phyloP scores from a whole-genome alignment of 2,888 invertebrate species.

The Leptarthrus brevirostris region DNA sequence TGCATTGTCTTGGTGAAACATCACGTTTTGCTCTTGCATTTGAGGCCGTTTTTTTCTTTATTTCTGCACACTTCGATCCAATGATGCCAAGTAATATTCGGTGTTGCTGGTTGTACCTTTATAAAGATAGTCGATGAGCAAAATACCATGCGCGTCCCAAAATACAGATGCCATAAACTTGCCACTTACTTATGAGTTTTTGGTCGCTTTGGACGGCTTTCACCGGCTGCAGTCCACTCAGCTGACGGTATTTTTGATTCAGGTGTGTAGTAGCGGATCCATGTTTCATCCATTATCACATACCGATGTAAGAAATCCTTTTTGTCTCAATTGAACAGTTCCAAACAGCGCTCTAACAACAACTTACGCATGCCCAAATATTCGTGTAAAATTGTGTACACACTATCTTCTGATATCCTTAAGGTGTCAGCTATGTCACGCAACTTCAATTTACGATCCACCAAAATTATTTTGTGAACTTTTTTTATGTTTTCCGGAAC shows the following conservation, averaged over 20 bases:
- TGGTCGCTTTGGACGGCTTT: slow-evolving; percentile 56
- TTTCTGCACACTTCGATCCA: slow-evolving; percentile 52
- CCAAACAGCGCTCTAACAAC: slow-evolving; percentile 59
- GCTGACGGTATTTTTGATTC: slow-evolving; percentile 57
- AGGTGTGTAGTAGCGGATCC: slow-evolving; percentile 60
- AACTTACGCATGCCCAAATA: no score
- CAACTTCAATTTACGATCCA: slow-evolving; percentile 52
- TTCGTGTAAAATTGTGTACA: no score
- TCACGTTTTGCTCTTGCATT: slow-evolving; percentile 55
- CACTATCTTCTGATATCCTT: no score
- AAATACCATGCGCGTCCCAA: slow-evolving; percentile 59
- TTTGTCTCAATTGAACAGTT: slow-evolving; percentile 58
- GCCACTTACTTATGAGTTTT: slow-evolving; percentile 56
- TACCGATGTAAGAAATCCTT: slow-evolving; percentile 59
- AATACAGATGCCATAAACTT: slow-evolving; percentile 60
- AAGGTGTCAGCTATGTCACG: slow-evolving; percentile 47
- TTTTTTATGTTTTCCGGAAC: slow-evolving; percentile 20
- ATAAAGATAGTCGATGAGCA: slow-evolving; percentile 59
- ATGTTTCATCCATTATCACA: slow-evolving; percentile 62
- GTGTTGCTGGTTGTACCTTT: slow-evolving; percentile 59
- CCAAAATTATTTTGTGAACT: slow-evolving; percentile 47
- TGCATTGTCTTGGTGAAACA: slow-evolving; percentile 49
- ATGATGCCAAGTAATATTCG: slow-evolving; percentile 21
- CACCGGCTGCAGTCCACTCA: slow-evolving; percentile 50
- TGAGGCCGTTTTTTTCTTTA: slow-evolving; percentile 57